Conservation (phyloP, 2,113 vertebrate species). For the Cebus imitator region DNA sequence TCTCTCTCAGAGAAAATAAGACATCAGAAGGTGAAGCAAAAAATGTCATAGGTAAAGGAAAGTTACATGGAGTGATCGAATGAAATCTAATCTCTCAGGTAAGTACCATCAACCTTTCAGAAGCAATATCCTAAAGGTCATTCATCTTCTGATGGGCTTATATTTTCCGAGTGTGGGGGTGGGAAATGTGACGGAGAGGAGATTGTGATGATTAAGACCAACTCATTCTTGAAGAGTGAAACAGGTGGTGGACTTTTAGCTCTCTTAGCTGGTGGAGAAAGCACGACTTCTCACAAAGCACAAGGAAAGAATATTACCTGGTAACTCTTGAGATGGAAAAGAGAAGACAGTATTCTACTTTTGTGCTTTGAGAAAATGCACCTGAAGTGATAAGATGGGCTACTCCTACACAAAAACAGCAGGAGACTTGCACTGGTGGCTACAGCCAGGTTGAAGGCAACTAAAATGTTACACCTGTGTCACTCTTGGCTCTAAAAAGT, state of each 20-base stretch:
- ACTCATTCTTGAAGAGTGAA: not conserved
- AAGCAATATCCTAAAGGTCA: not conserved
- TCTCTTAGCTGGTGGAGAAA: not conserved
- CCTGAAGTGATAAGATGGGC: not conserved
- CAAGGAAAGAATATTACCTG: not conserved
- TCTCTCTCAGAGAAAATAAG: conserved; percentile 5
- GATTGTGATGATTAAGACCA: not conserved
- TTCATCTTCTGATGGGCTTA: not conserved
- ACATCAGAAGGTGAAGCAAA: not conserved
- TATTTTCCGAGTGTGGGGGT: not conserved
- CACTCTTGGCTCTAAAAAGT: not conserved
- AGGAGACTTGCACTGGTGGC: not conserved
- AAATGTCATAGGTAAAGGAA: not conserved
- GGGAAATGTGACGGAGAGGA: not conserved
- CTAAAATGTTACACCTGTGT: not conserved
- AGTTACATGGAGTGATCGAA: not conserved
- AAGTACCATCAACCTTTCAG: not conserved
- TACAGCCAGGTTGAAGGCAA: not conserved
- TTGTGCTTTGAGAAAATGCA: not conserved
- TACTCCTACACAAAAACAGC: not conserved
- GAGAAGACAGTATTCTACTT: not conserved
- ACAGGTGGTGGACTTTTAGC: not conserved
- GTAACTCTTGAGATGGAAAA: not conserved
- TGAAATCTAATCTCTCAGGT: not conserved
- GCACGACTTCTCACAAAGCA: not conserved